Percentiles rank a stretch among this genome's conserved stretches.
Conservation (phyloP, 2,113 vertebrate species). For the Bagarius yarrelli region DNA sequence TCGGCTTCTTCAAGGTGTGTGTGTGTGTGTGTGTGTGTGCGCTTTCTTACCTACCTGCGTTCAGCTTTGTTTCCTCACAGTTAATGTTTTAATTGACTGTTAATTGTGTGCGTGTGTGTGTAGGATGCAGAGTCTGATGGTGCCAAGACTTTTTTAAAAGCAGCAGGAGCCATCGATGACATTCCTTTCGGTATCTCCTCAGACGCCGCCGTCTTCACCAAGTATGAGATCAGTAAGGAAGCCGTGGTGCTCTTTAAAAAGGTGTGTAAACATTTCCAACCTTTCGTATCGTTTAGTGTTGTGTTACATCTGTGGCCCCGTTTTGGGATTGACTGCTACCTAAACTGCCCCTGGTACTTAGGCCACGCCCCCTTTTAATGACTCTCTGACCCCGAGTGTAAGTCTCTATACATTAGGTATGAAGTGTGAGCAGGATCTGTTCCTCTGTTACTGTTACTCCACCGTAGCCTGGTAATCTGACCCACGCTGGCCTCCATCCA, state of each 20-base stretch:
- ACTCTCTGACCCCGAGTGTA: background rate
- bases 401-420: background rate
- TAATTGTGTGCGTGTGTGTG: background rate
- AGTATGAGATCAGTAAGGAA: constrained; percentile 83
- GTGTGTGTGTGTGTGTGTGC: background rate
- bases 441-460: background rate
- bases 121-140: constrained; percentile 78
- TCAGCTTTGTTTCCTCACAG: too few species aligned
- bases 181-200: constrained; percentile 87
- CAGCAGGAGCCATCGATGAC: constrained; percentile 87
- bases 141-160: constrained; percentile 82
- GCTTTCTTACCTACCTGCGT: too few species aligned
- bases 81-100: too few species aligned
- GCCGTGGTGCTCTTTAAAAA: constrained; percentile 92
- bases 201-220: constrained; percentile 75
- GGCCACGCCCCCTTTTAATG: background rate
- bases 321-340: background rate
- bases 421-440: background rate
- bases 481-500: constrained; percentile 27
- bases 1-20: constrained; percentile 95
- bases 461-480: constrained; percentile 53
- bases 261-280: constrained; percentile 63
- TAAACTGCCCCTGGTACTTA: background rate
- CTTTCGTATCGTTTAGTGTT: too few species aligned
- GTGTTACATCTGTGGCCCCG: too few species aligned